These are phyloP conservation scores for Parasteatoda tepidariorum DNA, from an alignment of 1,140 invertebrate species.

Conservation along the genomic window DNA sequence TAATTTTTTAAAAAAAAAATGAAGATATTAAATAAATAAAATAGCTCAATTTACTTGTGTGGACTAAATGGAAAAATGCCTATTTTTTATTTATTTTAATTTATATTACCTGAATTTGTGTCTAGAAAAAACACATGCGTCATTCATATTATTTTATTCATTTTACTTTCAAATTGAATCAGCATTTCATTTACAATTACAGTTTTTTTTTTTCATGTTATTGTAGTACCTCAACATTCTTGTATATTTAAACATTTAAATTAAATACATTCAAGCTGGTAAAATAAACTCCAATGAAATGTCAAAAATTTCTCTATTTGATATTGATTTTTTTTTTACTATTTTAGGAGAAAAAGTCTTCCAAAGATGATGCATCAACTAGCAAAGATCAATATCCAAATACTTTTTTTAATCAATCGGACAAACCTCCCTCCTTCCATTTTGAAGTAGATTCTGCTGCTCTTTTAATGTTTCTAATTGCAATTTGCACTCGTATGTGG, in stretches of 20 bases:
- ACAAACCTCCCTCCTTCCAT: slow-evolving; percentile 61
- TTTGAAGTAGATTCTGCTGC: slow-evolving; percentile 80
- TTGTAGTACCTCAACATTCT: background rate
- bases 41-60: no score
- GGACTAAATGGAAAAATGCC: no score
- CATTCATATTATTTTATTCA: no score
- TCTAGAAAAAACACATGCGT: no score
- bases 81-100: no score
- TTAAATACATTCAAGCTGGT: background rate
- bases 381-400: background rate
- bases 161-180: background rate
- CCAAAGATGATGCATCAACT: background rate
- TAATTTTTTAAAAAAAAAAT: no score
- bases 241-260: background rate
- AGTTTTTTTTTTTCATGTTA: background rate
- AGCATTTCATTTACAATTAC: background rate
- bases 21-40: no score
- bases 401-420: slow-evolving; percentile 36
- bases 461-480: slow-evolving; percentile 77
- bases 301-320: background rate
- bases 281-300: background rate
- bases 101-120: no score
- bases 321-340: background rate
- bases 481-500: slow-evolving; percentile 83
- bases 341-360: background rate